Evolutionary conservation across 2,797 vertebrate species (phyloP), one percentile per base, ranked within the genome.

Genomic region (Astyanax mexicanus): DNA sequence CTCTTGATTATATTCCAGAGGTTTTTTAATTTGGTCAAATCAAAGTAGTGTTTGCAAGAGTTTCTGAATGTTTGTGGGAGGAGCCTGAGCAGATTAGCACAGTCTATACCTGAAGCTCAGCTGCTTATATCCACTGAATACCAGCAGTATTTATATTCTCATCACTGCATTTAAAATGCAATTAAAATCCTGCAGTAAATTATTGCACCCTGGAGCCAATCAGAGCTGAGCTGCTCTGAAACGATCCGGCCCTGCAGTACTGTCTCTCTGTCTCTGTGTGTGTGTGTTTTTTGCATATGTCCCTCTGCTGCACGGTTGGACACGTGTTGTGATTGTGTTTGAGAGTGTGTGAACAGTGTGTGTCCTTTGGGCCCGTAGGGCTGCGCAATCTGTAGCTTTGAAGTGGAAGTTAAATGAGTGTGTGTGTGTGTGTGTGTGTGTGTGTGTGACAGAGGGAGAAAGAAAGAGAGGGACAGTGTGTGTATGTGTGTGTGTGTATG

Each of bases 271-370:
- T 19, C 35, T 62, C 17, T 27, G 58, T 27, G 6, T 32, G 19
- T 42, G 23, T 80, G 35, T 54, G 49, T 69, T 61, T 37, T 68
- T 49, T 62, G 38, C 60, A 62, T 62, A 62, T 61, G 58, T 61
- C 32, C 7, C 32, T 38, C 32, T n/a, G 58, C 32, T n/a, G 58
- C 37, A n/a, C 35, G 44, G 47, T 35, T 29, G 58, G 10, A 45
- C 4, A 6, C 67, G 4, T 44, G 19, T 67, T 51, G 37, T 57
- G 51, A 45, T 42, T 47, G 13, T 55, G 25, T 29, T 42, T 44
- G 11, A 70, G 38, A 40, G n/a, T 62, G n/a, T 62, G 35, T 54
- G 32, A 72, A 38, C 55, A 49, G 29, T n/a, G 55, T 61, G 27
- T 44, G 55, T 72, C 40, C 44, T 61, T 47, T 32, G 52, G 69